phyloP scores from a whole-genome alignment of 2,888 invertebrate species.

The Congeria kusceri region DNA sequence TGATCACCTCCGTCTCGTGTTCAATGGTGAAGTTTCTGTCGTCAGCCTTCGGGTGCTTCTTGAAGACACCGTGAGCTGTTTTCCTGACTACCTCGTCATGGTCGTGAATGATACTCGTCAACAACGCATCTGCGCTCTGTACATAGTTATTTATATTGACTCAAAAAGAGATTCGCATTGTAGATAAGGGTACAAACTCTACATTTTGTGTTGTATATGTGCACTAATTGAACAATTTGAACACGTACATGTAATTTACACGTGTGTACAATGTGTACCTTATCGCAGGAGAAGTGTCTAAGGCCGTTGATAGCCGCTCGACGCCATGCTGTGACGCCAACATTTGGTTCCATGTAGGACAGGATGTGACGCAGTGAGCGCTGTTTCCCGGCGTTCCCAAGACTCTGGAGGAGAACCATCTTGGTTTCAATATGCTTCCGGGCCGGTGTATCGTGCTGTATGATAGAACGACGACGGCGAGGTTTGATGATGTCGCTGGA shows the following conservation, averaged over 20 bases:
- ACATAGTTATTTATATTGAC: background rate
- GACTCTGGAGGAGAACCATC: constrained; percentile 67
- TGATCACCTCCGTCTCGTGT: constrained; percentile 65
- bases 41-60: constrained; percentile 61
- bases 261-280: constrained; percentile 49
- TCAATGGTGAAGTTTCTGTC: constrained; percentile 45
- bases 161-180: no score
- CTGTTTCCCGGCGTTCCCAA: constrained; percentile 72
- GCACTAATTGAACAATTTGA: no score
- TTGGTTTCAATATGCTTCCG: constrained; percentile 67
- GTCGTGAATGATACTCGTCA: constrained; percentile 63
- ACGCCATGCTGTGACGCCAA: constrained; percentile 66
- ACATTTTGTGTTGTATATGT: no score
- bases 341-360: constrained; percentile 67
- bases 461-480: constrained; percentile 41
- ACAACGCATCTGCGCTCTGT: constrained; percentile 66
- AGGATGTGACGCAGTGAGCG: constrained; percentile 65
- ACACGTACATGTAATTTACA: no score
- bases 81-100: constrained; percentile 64
- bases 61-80: constrained; percentile 52
- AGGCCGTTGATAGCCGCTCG: constrained; percentile 69
- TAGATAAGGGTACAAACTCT: no score
- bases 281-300: constrained; percentile 68
- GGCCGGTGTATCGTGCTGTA: constrained; percentile 38
- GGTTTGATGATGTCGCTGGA: constrained; percentile 47